These are phyloP conservation scores for Ichneumon xanthorius DNA, from an alignment of 2,888 invertebrate species.

Conservation along the genomic window DNA sequence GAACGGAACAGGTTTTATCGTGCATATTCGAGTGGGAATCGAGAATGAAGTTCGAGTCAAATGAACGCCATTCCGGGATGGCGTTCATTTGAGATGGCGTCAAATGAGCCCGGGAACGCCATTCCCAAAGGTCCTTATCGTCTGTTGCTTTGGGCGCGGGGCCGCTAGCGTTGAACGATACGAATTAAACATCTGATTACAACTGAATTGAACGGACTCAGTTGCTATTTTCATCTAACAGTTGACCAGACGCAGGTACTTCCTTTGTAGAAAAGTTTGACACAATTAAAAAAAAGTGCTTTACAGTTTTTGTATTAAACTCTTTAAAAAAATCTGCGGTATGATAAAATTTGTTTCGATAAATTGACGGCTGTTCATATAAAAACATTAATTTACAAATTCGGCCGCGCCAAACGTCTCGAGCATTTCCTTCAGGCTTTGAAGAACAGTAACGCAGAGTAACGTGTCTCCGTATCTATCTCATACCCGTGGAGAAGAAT, in stretches of 20 bases:
- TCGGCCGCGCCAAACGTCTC: too few species aligned
- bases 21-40: conserved; percentile 57
- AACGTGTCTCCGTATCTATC: background rate
- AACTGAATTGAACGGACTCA: background rate
- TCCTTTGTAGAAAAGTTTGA: background rate
- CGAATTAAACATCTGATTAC: background rate
- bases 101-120: background rate
- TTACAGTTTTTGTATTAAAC: background rate
- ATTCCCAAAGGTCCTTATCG: conserved; percentile 3
- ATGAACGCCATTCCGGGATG: too few species aligned
- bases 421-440: background rate
- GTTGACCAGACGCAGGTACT: background rate
- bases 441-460: background rate
- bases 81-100: too few species aligned
- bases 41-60: conserved; percentile 5
- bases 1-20: conserved; percentile 66
- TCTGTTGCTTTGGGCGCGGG: background rate
- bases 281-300: background rate
- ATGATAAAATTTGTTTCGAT: too few species aligned
- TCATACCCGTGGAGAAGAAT: background rate
- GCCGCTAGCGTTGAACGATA: background rate
- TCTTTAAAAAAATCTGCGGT: background rate
- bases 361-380: too few species aligned
- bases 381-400: too few species aligned
- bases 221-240: background rate